Base-by-base conservation (phyloP, 2,113 vertebrate genomes). In the Ciconia boyciana region DNA sequence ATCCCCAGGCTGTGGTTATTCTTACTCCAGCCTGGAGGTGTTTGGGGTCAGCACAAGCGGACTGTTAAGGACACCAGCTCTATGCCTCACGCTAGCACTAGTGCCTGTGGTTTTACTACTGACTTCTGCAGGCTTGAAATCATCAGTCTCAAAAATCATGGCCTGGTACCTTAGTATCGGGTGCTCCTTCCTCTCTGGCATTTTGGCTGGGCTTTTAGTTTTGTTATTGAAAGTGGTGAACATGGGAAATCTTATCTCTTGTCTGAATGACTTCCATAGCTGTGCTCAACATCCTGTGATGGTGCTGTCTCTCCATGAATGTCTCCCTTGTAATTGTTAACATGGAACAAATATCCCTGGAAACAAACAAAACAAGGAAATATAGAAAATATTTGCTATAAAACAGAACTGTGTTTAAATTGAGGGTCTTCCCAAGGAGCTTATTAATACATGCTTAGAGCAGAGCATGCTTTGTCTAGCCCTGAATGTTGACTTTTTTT, bases 231-330 rank as follows among this genome's bases (percentile, higher is more conserved):
- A 87, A 36, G 51, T 69, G 10, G 71, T 70, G 46, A 76, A 90
- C 17, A 65, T 95, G 96, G 91, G 89, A 96, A 96, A 90, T 89
- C 83, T 97, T 96, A 96, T 96, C 92, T 94, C 65, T 79, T 93
- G 86, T 91, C 88, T 60, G n/a, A 94, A 75, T 84, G 55, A 91
- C 64, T 96, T 97, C 94, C 95, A 97, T 77, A 66, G 49, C 74
- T 75, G 48, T 43, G 48, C 60, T 93, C 36, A 89, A 87, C 94
- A 92, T 95, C 95, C 96, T 97, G 95, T 75, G 86, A 84, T 92
- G 95, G 52, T 20, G 29, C 55, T 90, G 39, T 51, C 83, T 94
- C 83, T 89, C 78, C 75, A 61, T 71, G 86, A 87, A 89, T 0
- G 3, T 84, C 80, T 92, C 39, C 8, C 19, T 93, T 78, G 72